phyloP scores from a whole-genome alignment of 2,797 vertebrate genomes.

The Peromyscus attwateri region DNA sequence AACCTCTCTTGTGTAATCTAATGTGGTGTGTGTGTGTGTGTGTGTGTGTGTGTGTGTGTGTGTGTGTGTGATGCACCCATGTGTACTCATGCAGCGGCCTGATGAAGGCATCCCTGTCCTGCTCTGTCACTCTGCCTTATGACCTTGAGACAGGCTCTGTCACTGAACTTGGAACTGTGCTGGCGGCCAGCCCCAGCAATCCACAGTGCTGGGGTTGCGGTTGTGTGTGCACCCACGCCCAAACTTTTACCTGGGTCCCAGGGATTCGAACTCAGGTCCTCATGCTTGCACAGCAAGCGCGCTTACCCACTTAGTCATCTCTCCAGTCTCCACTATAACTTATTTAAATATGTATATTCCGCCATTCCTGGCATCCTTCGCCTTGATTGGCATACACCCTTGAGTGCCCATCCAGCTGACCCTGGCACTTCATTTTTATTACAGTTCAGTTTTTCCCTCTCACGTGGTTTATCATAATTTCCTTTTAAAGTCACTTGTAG shows the following conservation, averaged over 20 bases:
- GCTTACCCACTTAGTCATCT: not conserved
- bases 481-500: not conserved
- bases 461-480: not conserved
- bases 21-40: no score
- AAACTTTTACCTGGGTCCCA: not conserved
- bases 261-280: not conserved
- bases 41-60: not conserved
- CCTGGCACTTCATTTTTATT: not conserved
- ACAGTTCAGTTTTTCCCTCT: not conserved
- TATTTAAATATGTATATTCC: not conserved
- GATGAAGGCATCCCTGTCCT: no score
- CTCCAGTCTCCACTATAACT: not conserved
- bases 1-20: not conserved
- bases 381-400: not conserved
- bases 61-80: not conserved
- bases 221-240: not conserved
- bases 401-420: not conserved
- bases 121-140: not conserved
- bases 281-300: not conserved
- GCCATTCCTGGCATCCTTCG: not conserved
- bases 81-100: not conserved
- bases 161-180: no score
- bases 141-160: not conserved
- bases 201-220: no score
- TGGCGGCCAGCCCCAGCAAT: not conserved